Percentiles rank a stretch among this genome's conserved stretches.
These are phyloP conservation scores for Malthinus flaveolus DNA, from an alignment of 2,888 invertebrate species.

Conservation along the genomic window DNA sequence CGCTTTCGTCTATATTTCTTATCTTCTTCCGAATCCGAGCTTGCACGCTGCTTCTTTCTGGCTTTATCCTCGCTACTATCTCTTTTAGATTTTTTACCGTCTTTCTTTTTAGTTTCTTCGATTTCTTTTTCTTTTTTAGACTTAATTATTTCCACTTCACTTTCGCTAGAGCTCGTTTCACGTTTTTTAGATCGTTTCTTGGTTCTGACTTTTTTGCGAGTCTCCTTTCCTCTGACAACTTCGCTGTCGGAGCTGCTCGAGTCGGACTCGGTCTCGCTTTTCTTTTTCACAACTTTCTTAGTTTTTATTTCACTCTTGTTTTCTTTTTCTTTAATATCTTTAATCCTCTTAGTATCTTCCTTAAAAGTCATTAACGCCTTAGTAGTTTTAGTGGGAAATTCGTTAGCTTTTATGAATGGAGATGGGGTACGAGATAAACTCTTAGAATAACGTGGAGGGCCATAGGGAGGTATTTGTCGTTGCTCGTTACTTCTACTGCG, in stretches of 20 bases:
- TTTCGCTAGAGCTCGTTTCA: conserved; percentile 58
- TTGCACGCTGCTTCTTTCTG: conserved; percentile 60
- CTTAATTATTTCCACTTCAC: conserved; percentile 44
- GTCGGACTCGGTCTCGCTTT: conserved; percentile 51
- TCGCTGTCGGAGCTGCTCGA: conserved; percentile 53
- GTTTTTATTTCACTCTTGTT: conserved; percentile 34
- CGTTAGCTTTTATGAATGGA: conserved; percentile 75
- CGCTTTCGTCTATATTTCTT: conserved; percentile 60
- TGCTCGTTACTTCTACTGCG: conserved; percentile 49
- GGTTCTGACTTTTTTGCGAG: conserved; percentile 44
- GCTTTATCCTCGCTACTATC: conserved; percentile 57
- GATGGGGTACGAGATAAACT: conserved; percentile 86
- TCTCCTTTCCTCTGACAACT: conserved; percentile 45
- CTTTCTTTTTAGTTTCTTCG: conserved; percentile 54
- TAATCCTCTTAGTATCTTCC: conserved; percentile 50
- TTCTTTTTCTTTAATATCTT: conserved; percentile 41
- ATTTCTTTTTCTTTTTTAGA: conserved; percentile 45
- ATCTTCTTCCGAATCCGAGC: conserved; percentile 63
- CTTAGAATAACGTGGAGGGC: conserved; percentile 63
- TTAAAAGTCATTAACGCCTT: conserved; percentile 38
- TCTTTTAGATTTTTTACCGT: conserved; percentile 56
- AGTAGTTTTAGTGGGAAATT: conserved; percentile 59
- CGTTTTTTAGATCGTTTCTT: conserved; percentile 55
- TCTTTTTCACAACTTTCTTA: conserved; percentile 52
- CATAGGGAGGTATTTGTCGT: conserved; percentile 51